A percentile compares a stretch with the other conserved stretches of the same genome.
Conservation (phyloP, 2,113 vertebrate species). For the Aplodontia rufa region DNA sequence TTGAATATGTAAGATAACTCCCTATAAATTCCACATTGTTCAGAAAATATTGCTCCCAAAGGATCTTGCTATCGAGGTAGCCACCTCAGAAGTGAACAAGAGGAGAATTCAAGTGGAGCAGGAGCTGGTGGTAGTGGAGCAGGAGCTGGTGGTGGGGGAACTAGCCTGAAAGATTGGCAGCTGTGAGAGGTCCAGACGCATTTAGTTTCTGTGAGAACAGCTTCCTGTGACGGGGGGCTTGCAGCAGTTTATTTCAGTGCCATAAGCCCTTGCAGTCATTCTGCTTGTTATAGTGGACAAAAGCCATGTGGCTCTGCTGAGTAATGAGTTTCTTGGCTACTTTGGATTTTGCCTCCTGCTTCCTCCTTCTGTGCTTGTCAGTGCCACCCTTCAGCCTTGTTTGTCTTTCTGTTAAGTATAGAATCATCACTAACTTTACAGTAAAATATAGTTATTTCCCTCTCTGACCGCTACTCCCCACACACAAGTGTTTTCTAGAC, state of each 20-base stretch:
- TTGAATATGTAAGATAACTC: not conserved
- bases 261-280: not conserved
- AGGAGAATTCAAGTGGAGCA: not conserved
- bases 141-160: rapidly evolving
- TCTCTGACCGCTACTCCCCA: rapidly evolving
- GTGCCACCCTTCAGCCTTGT: rapidly evolving
- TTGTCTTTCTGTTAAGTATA: not conserved
- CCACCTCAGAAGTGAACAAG: not conserved
- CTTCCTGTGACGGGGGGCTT: not conserved
- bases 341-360: not conserved
- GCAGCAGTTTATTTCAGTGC: rapidly evolving
- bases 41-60: not conserved
- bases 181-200: rapidly evolving
- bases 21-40: not conserved
- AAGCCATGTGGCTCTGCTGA: rapidly evolving
- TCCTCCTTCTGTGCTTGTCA: not conserved
- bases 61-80: not conserved
- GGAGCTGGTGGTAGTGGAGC: rapidly evolving
- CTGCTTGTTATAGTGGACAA: not conserved
- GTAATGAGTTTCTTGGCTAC: not conserved
- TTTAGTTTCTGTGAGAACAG: not conserved
- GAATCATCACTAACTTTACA: not conserved
- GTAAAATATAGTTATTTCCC: not conserved
- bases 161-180: not conserved
- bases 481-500: not conserved